Evolutionary conservation across 2,888 invertebrate genomes (phyloP), one percentile per base, ranked within the genome.

Genomic region (Polymixis flavicincta): DNA sequence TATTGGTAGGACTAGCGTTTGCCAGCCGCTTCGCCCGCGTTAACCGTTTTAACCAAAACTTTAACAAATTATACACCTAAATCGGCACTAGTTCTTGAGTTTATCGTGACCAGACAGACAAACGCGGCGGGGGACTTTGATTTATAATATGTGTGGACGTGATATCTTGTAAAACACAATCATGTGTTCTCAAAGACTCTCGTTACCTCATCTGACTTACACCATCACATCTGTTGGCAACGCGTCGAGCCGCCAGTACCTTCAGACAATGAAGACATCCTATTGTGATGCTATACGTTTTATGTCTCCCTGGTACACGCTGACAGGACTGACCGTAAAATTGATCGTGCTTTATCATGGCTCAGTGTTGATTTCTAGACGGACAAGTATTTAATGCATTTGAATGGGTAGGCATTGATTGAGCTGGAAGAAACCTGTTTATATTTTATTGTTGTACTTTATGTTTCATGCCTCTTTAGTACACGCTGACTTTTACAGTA

Each of bases 261-360:
- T 93, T 93, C 93, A 94, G 94, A 95, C 95, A 95, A 95, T 94
- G 94, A 93, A 94, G 93, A 92, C 92, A 90, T 90, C 91, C 91
- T 91, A 94, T 95, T 94, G 95, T 95, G 90, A 93, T 92, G 91
- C 90, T 90, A 93, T 94, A 93, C 92, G 91, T 93, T 95, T 92
- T 90, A 93, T 90, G 88, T 88, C 84, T 88, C 80, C 85, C 85
- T 85, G 83, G 88, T 88, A 74, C 71, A 81, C 78, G 79, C 82
- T 85, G 80, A 78, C 82, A 83, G 73, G 73, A 78, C 75, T 88
- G 87, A 87, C 88, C 87, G 76, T 87, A 84, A 88, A 87, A 88
- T 84, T 88, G 85, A 84, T 85, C 75, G 60, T 64, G 52, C 64
- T 71, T 79, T 80, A 78, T 72, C 78, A 71, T 77, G 52, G 50